These are phyloP conservation scores for Platalea minor DNA, from an alignment of 2,797 vertebrate genomes.

Conservation along the genomic window DNA sequence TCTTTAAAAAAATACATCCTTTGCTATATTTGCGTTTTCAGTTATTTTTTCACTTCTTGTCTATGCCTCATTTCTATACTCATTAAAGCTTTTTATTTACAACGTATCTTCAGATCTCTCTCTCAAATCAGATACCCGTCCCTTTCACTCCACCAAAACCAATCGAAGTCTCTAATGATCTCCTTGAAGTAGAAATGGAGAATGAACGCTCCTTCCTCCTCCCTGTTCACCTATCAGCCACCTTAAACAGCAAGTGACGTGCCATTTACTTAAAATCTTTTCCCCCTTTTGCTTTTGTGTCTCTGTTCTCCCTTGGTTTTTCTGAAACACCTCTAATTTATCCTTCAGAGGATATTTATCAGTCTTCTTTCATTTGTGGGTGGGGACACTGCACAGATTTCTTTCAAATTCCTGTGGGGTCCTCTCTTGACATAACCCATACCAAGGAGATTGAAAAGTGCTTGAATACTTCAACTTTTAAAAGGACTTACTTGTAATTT, in stretches of 20 bases:
- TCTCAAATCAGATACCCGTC: background rate
- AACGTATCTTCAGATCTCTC: background rate
- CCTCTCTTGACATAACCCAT: background rate
- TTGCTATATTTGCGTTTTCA: background rate
- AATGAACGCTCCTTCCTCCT: background rate
- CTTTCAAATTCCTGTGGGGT: background rate
- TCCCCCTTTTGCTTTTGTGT: background rate
- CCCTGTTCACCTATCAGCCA: background rate
- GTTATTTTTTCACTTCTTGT: background rate
- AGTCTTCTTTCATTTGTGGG: background rate
- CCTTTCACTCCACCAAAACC: background rate
- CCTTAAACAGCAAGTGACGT: background rate
- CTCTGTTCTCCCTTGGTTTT: background rate
- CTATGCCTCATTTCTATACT: background rate
- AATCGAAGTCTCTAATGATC: background rate
- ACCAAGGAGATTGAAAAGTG: background rate
- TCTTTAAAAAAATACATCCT: background rate
- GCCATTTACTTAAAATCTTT: background rate
- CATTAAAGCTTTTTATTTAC: background rate
- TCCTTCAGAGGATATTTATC: background rate
- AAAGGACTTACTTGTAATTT: background rate
- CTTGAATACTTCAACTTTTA: background rate
- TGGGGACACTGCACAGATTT: background rate
- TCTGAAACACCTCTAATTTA: background rate
- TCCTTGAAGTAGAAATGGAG: background rate